Conservation (phyloP, 2,888 invertebrate genomes). For the Rhagonycha lutea region DNA sequence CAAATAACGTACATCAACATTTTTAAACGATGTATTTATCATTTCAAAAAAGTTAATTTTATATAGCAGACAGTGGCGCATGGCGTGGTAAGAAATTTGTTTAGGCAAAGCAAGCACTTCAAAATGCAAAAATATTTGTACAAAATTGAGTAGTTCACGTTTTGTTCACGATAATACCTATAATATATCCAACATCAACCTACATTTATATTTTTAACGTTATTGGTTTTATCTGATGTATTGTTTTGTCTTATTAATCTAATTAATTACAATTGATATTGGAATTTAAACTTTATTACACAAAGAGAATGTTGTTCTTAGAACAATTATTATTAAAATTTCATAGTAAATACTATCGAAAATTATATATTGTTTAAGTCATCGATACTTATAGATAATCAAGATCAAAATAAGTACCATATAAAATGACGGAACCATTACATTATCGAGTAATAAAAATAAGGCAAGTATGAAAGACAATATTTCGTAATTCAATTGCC, state of each 20-base stretch:
- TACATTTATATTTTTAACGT: too few relatives aligned
- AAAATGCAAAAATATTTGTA: too few relatives aligned
- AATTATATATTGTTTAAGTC: background rate
- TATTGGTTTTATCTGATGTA: too few relatives aligned
- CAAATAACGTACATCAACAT: background rate
- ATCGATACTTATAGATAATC: background rate
- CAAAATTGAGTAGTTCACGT: too few relatives aligned
- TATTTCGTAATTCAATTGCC: conserved; percentile 27
- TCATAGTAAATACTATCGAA: background rate
- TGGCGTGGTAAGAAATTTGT: background rate
- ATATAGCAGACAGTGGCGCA: background rate
- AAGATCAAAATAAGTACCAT: background rate
- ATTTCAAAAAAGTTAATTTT: background rate
- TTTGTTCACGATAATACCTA: background rate
- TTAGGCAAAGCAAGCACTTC: background rate
- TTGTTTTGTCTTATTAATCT: too few relatives aligned
- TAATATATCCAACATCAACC: too few relatives aligned
- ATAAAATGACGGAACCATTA: conserved; percentile 9
- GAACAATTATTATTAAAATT: background rate
- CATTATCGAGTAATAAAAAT: conserved; percentile 4
- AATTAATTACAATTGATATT: too few relatives aligned
- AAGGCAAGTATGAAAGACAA: conserved; percentile 13
- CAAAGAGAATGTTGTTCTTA: background rate
- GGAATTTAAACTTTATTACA: background rate
- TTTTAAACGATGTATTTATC: background rate